Conservation (phyloP, 2,888 invertebrate species). For the Ophion costatus region DNA sequence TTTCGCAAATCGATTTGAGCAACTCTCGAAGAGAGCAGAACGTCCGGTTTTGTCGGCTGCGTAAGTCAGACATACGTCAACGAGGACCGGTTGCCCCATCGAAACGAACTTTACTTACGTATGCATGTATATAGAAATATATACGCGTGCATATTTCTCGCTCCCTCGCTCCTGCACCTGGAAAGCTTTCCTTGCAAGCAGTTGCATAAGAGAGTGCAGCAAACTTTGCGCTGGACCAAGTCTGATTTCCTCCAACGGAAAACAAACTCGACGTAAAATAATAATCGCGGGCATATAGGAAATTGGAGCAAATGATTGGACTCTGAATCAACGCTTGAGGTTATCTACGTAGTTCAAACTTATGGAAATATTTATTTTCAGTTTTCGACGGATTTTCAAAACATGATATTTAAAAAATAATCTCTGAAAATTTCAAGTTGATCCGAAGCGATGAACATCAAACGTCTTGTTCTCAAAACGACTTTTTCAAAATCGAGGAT, state of each 20-base stretch:
- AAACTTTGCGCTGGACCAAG: constrained; percentile 29
- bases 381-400: too few species aligned
- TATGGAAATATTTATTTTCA: too few species aligned
- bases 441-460: too few species aligned
- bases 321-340: background rate
- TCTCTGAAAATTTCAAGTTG: too few species aligned
- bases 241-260: constrained; percentile 40
- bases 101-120: constrained; percentile 12
- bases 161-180: constrained; percentile 31
- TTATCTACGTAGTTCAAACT: too few species aligned
- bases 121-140: background rate
- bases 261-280: constrained; percentile 24
- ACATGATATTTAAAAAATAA: too few species aligned
- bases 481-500: too few species aligned
- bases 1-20: constrained; percentile 63
- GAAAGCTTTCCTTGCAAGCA: constrained; percentile 42
- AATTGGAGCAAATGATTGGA: background rate
- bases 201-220: constrained; percentile 56
- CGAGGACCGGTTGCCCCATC: constrained; percentile 57
- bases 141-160: background rate
- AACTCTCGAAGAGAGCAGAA: constrained; percentile 48
- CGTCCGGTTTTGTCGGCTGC: constrained; percentile 40
- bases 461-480: too few species aligned
- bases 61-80: constrained; percentile 42
- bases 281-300: background rate